A percentile compares a stretch with the other conserved stretches of the same genome.
phyloP scores from a whole-genome alignment of 2,888 invertebrate species.

The Trypoxylon attenuatum region DNA sequence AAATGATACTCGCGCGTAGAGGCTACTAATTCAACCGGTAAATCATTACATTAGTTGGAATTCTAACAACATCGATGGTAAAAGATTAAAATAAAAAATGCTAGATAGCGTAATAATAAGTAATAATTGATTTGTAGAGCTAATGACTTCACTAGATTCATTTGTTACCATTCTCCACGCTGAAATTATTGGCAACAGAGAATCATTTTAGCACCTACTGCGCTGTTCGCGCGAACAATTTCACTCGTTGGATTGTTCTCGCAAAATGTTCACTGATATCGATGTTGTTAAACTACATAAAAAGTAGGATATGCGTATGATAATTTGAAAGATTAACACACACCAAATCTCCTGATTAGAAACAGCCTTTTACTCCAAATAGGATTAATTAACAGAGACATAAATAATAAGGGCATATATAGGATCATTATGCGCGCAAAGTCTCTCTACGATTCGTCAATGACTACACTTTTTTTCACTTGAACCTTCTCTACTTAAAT shows the following conservation, averaged over 20 bases:
- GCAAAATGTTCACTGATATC: neutral
- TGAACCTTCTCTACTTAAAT: neutral
- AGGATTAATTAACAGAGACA: neutral
- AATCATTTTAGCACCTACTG: constrained; percentile 28
- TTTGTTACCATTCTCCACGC: constrained; percentile 27
- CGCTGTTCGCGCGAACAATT: constrained; percentile 3
- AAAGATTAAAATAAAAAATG: constrained; percentile 14
- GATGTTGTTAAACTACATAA: neutral
- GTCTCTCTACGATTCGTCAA: neutral
- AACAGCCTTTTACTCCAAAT: constrained; percentile 1
- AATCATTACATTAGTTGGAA: too few species aligned
- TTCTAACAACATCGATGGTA: neutral
- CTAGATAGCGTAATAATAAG: too few species aligned
- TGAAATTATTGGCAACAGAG: constrained; percentile 48
- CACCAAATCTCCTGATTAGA: constrained; percentile 17
- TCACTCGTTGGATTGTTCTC: constrained; percentile 11
- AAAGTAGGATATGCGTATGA: constrained; percentile 17
- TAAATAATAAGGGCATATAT: constrained; percentile 11
- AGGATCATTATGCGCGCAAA: too few species aligned
- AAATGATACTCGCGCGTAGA: constrained; percentile 5
- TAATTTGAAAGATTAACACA: neutral
- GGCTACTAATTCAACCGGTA: too few species aligned
- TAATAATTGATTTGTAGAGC: constrained; percentile 31
- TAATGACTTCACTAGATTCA: constrained; percentile 46
- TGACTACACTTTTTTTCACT: neutral